A percentile compares a stretch with the other conserved stretches of the same genome.
Conservation (phyloP, 2,888 invertebrate genomes). For the Xestia c-nigrum region DNA sequence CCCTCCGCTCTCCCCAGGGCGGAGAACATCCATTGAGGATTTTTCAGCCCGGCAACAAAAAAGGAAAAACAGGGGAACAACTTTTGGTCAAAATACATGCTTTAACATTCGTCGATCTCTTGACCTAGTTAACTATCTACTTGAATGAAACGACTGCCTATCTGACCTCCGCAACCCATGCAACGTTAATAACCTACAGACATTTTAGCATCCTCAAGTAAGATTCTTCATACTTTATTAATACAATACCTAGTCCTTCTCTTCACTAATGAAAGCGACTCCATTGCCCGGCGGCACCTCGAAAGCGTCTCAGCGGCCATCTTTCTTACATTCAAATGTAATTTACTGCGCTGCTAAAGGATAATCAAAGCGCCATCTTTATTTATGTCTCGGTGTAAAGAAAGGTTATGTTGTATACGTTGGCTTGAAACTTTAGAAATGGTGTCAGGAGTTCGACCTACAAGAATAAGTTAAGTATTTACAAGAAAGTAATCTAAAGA, state of each 20-base stretch:
- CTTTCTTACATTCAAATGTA: constrained; percentile 44
- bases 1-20: too few relatives aligned
- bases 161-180: too few relatives aligned
- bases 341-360: constrained; percentile 24
- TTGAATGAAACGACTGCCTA: too few relatives aligned
- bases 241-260: neutral
- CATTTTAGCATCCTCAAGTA: neutral
- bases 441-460: too few relatives aligned
- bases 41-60: too few relatives aligned
- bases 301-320: constrained; percentile 23
- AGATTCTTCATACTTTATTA: constrained; percentile 1
- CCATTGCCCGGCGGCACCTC: constrained; percentile 7
- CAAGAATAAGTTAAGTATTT: too few relatives aligned
- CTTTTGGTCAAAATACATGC: too few relatives aligned
- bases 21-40: too few relatives aligned
- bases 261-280: constrained; percentile 41
- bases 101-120: too few relatives aligned
- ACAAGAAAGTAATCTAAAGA: too few relatives aligned
- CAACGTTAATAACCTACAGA: neutral
- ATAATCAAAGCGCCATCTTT: constrained; percentile 26
- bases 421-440: too few relatives aligned
- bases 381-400: constrained; percentile 15
- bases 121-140: neutral
- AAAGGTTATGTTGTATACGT: neutral
- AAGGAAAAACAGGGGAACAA: too few relatives aligned